Percentiles rank a stretch among this genome's conserved stretches.
Conservation (phyloP, 2,113 vertebrate genomes). For the Atlantisia rogersi region DNA sequence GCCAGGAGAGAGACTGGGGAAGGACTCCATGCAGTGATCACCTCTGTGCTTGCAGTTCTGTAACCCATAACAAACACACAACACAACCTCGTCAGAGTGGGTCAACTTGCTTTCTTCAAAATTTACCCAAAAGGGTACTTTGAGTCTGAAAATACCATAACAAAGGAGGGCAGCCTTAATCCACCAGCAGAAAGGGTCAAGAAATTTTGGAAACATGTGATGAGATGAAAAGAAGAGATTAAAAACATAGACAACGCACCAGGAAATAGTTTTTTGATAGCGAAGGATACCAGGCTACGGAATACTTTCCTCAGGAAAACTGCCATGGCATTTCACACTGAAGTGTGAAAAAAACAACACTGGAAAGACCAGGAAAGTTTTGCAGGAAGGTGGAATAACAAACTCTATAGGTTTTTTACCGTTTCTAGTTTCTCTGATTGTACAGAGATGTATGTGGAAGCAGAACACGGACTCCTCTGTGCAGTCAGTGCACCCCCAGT, state of each 20-base stretch:
- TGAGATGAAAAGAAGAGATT: background rate
- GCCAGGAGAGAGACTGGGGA: background rate
- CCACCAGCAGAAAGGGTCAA: background rate
- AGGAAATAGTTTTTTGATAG: background rate
- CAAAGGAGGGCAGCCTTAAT: background rate
- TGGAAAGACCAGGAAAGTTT: background rate
- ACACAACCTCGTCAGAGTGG: background rate
- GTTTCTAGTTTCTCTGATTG: background rate
- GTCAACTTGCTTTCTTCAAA: background rate
- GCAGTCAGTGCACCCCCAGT: background rate
- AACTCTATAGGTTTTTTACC: background rate
- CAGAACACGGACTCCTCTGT: background rate
- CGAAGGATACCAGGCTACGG: background rate
- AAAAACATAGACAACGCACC: background rate
- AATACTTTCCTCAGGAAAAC: background rate
- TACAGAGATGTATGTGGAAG: background rate
- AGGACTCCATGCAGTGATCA: background rate
- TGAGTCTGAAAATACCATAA: background rate
- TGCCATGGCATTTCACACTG: background rate
- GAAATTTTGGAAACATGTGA: background rate
- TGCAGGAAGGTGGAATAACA: background rate
- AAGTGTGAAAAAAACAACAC: background rate
- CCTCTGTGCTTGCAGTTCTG: background rate
- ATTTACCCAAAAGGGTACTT: background rate
- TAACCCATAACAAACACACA: background rate